phyloP scores from a whole-genome alignment of 2,797 vertebrate genomes.

The Kryptolebias ocellatus region DNA sequence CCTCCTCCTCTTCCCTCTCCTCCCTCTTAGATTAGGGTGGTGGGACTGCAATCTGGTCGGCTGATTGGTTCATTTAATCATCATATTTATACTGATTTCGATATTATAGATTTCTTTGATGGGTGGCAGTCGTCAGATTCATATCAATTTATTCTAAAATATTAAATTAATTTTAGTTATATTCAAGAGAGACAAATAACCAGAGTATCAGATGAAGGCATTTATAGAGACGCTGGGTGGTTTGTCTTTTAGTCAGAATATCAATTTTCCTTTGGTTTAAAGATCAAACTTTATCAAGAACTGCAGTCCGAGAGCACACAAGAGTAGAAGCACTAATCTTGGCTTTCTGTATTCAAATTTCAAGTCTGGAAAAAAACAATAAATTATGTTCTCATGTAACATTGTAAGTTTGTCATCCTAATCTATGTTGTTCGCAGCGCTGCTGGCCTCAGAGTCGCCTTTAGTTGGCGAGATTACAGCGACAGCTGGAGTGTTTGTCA shows the following conservation, averaged over 20 bases:
- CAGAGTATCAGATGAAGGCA: slow-evolving; percentile 36
- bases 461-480: slow-evolving; percentile 28
- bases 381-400: slow-evolving; percentile 28
- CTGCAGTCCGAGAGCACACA: slow-evolving; percentile 24
- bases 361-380: slow-evolving; percentile 11
- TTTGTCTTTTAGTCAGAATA: slow-evolving; percentile 61
- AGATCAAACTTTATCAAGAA: slow-evolving; percentile 26
- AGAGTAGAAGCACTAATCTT: slow-evolving; percentile 27
- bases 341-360: slow-evolving; percentile 13
- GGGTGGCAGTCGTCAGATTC: slow-evolving; percentile 27
- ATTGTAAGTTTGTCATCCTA: slow-evolving; percentile 19
- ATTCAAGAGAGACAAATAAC: slow-evolving; percentile 40
- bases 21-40: slow-evolving; percentile 65
- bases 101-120: slow-evolving; percentile 47
- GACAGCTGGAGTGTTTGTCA: slow-evolving; percentile 67
- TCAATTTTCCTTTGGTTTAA: slow-evolving; percentile 47
- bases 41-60: slow-evolving; percentile 30
- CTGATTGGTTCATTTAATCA: slow-evolving; percentile 68
- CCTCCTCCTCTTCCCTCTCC: slow-evolving; percentile 26
- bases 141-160: slow-evolving; percentile 33
- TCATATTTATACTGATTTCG: slow-evolving; percentile 65
- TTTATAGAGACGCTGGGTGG: slow-evolving; percentile 34
- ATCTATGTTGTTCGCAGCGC: slow-evolving; percentile 47
- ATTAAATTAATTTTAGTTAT: slow-evolving; percentile 15
- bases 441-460: slow-evolving; percentile 33